These are phyloP conservation scores for Odontophorus gujanensis DNA, from an alignment of 2,113 vertebrate species.

Conservation along the genomic window DNA sequence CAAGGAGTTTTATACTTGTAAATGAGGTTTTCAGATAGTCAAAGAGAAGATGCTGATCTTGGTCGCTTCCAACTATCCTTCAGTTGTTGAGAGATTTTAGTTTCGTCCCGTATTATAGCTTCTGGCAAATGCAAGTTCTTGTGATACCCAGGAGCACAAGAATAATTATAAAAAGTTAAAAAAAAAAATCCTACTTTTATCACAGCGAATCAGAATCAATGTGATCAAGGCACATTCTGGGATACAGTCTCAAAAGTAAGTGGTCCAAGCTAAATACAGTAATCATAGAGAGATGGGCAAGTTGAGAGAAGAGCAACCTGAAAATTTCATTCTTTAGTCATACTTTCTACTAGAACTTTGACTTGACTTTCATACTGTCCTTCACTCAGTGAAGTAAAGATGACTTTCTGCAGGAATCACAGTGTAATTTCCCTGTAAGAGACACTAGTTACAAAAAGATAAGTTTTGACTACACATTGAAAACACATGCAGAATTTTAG, in stretches of 20 bases:
- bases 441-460: not conserved
- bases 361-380: not conserved
- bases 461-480: not conserved
- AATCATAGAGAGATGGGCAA: not conserved
- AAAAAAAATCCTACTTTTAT: not conserved
- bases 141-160: not conserved
- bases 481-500: not conserved
- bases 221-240: not conserved
- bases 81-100: not conserved
- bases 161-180: not conserved
- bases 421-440: not conserved
- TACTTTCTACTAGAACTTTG: not conserved
- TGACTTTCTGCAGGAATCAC: not conserved
- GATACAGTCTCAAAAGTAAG: not conserved
- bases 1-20: not conserved
- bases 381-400: not conserved
- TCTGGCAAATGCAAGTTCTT: not conserved
- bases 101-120: not conserved
- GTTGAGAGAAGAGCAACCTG: not conserved
- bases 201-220: not conserved
- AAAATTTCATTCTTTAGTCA: not conserved
- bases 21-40: not conserved
- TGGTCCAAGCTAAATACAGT: accelerated
- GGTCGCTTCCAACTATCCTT: not conserved
- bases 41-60: not conserved